A percentile compares a stretch with the other conserved stretches of the same genome.
phyloP scores from a whole-genome alignment of 2,113 vertebrate species.

The Jaculus jaculus region DNA sequence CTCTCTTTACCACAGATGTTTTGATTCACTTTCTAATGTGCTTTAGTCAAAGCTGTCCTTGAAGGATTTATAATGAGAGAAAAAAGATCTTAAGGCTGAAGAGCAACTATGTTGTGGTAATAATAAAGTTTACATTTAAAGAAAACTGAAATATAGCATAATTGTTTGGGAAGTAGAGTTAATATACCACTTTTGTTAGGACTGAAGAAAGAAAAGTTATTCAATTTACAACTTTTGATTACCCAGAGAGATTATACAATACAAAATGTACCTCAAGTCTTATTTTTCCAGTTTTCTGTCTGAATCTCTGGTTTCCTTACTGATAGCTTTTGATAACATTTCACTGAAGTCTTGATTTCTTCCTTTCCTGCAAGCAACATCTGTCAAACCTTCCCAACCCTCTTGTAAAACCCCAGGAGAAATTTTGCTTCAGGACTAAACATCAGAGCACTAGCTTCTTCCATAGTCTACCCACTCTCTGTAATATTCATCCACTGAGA shows the following conservation, averaged over 20 bases:
- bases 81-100: background rate
- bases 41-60: background rate
- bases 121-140: background rate
- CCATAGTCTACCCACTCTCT: background rate
- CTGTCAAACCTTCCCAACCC: background rate
- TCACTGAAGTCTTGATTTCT: conserved; percentile 40
- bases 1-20: background rate
- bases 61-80: background rate
- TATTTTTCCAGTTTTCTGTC: background rate
- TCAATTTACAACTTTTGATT: background rate
- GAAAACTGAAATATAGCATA: background rate
- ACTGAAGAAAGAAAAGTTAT: conserved; percentile 2
- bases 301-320: conserved; percentile 17
- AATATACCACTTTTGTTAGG: background rate
- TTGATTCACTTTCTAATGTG: background rate
- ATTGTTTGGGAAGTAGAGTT: conserved; percentile 13
- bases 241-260: background rate
- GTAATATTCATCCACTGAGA: background rate
- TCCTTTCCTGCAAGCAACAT: conserved; percentile 37
- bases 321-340: conserved; percentile 20
- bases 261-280: background rate
- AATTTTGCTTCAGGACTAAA: conserved; percentile 6
- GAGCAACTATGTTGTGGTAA: background rate
- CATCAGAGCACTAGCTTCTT: background rate
- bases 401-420: conserved; percentile 38